Evolutionary conservation across 1,140 invertebrate species (phyloP).

Genomic region (Copidosoma floridanum): DNA sequence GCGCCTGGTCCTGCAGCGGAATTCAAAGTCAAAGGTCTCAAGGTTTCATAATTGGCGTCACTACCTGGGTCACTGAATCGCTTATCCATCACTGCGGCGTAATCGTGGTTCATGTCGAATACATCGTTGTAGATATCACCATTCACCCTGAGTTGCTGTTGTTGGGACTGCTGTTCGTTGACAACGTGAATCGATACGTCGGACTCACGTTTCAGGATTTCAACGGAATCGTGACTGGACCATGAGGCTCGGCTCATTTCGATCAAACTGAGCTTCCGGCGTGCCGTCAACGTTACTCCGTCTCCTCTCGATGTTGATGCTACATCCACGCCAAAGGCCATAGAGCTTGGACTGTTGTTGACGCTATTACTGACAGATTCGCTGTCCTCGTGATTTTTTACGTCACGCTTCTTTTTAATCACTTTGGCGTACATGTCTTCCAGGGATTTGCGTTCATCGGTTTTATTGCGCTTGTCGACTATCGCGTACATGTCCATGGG

Average conservation of each 20-base stretch:
- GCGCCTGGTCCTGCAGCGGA: conserved; percentile 6
- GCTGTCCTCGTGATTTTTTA: conserved; percentile 37
- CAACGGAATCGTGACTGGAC: conserved; percentile 58
- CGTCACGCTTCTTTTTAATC: conserved; percentile 62
- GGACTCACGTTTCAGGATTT: conserved; percentile 45
- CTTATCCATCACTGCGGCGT: conserved; percentile 37
- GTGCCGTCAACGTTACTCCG: background rate
- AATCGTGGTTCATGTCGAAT: conserved; percentile 46
- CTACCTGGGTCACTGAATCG: conserved; percentile 51
- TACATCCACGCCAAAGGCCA: background rate
- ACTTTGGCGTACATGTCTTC: conserved; percentile 90
- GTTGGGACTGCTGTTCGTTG: too few relatives aligned
- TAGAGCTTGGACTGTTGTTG: background rate
- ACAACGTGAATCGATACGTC: conserved; percentile 17
- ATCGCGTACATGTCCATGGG: conserved; percentile 42
- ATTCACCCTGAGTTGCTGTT: background rate
- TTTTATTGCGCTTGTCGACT: conserved; percentile 48
- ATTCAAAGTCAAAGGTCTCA: conserved; percentile 62
- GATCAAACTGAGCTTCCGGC: conserved; percentile 39
- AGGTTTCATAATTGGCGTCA: conserved; percentile 72
- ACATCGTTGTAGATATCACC: conserved; percentile 27
- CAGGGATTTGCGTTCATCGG: conserved; percentile 61
- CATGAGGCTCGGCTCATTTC: conserved; percentile 47
- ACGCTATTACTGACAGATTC: background rate
- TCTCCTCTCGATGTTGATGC: background rate